Evolutionary conservation across 2,797 vertebrate species (phyloP), one percentile per base, ranked within the genome.

Genomic region (Phalanger gymnotis): DNA sequence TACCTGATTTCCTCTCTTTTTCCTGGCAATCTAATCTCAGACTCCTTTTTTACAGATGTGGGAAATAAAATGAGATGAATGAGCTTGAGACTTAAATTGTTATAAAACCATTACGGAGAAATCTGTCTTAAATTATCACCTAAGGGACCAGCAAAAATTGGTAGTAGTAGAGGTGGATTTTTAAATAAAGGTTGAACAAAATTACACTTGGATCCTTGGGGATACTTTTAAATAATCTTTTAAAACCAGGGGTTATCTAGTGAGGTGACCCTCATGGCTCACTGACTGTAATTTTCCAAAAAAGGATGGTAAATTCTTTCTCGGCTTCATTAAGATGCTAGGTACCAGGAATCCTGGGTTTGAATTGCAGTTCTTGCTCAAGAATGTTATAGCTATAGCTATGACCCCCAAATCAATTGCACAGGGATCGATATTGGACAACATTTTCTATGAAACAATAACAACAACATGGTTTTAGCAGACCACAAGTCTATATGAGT

Each of bases 151-250:
- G 73, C 97, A 96, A 97, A 98, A 96, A 96, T 94, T 96, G 97
- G 96, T 96, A 90, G 4, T 96, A 96, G 81, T 89, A 97, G 93
- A 97, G 95, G 96, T 96, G 90, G 92, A 96, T 97, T 97, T 98
- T 98, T 97, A 98, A 98, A 97, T 97, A 98, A 98, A 97, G 94
- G 91, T 95, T 97, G 96, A 97, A 94, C 81, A 96, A 96, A 98
- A 97, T 98, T 97, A 97, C 57, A 96, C 92, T 97, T 53, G 93
- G 94, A 96, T 97, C 97, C 90, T 93, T n/a, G 7, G 96, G 94
- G 96, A 98, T 61, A 61, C 95, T 96, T 90, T 96, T 94, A 94
- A 97, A 96, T 96, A 97, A 96, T 97, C 89, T 96, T 97, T 97
- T 95, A 55, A 96, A 97, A 90, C 31, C 10, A 73, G 4, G 61